Evolutionary conservation across 2,797 vertebrate species (phyloP), one percentile per base, ranked within the genome.

Genomic region (Garrulus glandarius): DNA sequence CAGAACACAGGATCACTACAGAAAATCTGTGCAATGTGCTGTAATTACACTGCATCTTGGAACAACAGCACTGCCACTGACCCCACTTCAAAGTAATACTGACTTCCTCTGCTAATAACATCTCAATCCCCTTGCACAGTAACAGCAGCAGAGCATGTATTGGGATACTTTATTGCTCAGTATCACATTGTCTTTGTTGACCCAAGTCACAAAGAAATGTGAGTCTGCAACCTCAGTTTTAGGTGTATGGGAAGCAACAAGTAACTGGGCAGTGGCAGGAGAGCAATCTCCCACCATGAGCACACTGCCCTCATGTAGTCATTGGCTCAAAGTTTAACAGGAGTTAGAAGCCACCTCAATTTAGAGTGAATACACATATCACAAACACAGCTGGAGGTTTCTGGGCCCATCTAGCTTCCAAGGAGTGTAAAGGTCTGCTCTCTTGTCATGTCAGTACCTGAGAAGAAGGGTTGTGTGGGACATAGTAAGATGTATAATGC

Each of bases 61-160:
- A 86, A 75, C 17, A 84, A 50, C 43, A 30, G 63, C 30, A 36
- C 21, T 67, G 60, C 30, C 22, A 24, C 0, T 63, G 72, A 74
- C 26, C 72, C 70, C 49, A 34, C 36, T 65, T 53, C 57, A 55
- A 78, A 61, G 15, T 46, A 63, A 50, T 9, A 16, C 15, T 37
- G 43, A 67, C 44, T 65, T 72, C 15, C 32, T 74, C 85, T 50
- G 43, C 43, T 71, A 75, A 8, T 11, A 49, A 24, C 23, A 53
- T 26, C 61, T 70, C 36, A 44, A 23, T 14, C 34, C 9, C 7
- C 30, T 60, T 30, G 11, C 75, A 43, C 20, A 52, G 18, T 20
- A 71, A 60, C 3, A 5, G 41, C 60, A 87, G 24, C 2, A 1
- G 20, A 36, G 59, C 0, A 0, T 22, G 8, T 34, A 34, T 47